These are phyloP conservation scores for Empis livida DNA, from an alignment of 2,888 invertebrate species.

Conservation along the genomic window DNA sequence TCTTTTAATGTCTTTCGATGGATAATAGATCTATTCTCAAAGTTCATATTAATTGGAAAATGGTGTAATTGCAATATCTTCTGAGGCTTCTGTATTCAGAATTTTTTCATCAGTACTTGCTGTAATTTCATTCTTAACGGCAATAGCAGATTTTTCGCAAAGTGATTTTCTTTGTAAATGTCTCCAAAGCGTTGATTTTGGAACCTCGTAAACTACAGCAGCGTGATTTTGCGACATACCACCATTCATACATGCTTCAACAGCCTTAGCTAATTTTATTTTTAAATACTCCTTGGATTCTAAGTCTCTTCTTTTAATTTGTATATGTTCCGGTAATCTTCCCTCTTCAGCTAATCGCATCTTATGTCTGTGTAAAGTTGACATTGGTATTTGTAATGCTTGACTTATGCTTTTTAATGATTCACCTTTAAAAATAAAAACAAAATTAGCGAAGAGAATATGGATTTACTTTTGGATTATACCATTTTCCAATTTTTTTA, in stretches of 20 bases:
- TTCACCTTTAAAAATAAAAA: too few relatives aligned
- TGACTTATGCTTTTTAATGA: slow-evolving; percentile 32
- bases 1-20: too few relatives aligned
- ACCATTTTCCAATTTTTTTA: slow-evolving; percentile 29
- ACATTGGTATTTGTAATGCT: slow-evolving; percentile 35
- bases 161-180: slow-evolving; percentile 17
- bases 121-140: too few relatives aligned
- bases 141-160: too few relatives aligned
- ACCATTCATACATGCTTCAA: slow-evolving; percentile 31
- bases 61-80: too few relatives aligned
- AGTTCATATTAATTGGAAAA: too few relatives aligned
- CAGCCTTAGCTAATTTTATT: slow-evolving; percentile 29
- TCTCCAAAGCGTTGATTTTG: slow-evolving; percentile 35
- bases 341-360: slow-evolving; percentile 30
- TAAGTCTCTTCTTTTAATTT: slow-evolving; percentile 27
- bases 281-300: slow-evolving; percentile 31
- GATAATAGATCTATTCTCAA: too few relatives aligned
- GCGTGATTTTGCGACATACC: slow-evolving; percentile 37
- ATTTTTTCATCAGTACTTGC: too few relatives aligned
- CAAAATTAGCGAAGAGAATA: too few relatives aligned
- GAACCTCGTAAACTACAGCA: slow-evolving; percentile 31
- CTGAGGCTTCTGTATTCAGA: too few relatives aligned
- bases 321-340: slow-evolving; percentile 28
- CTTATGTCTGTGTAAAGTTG: slow-evolving; percentile 33
- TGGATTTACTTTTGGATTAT: too few relatives aligned